A percentile compares a stretch with the other conserved stretches of the same genome.
Evolutionary conservation across 1,140 invertebrate species (phyloP).

Genomic region (Neoseiulus cucumeris): DNA sequence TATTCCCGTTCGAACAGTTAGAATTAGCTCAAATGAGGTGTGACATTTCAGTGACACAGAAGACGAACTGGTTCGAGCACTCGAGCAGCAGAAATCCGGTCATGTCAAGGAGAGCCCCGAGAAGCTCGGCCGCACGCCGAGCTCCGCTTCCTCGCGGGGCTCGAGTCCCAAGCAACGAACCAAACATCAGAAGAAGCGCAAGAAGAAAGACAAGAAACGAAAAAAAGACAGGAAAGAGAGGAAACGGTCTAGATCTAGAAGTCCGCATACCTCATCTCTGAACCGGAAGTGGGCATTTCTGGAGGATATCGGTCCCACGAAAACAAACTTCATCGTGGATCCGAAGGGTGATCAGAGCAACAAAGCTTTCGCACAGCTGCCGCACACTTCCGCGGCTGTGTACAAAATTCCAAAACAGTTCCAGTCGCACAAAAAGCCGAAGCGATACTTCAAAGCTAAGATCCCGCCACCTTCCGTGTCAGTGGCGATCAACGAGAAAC

Average conservation of each 20-base stretch:
- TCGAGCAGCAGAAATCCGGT: not conserved
- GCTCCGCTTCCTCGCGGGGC: not conserved
- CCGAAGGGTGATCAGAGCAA: not conserved
- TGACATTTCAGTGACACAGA: not conserved
- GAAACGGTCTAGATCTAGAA: not conserved
- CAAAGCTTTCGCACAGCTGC: not conserved
- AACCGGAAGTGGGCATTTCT: not conserved
- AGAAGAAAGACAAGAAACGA: not conserved
- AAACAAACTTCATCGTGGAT: not conserved
- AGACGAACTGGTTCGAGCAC: not conserved
- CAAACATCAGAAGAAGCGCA: not conserved
- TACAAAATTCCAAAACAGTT: not conserved
- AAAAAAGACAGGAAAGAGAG: not conserved
- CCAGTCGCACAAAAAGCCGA: not conserved
- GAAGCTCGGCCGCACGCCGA: not conserved
- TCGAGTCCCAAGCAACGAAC: not conserved
- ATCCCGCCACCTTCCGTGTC: not conserved
- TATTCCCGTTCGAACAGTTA: no score
- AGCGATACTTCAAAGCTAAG: not conserved
- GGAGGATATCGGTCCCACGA: not conserved
- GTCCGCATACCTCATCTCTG: not conserved
- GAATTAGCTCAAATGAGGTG: no score
- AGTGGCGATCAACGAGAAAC: not conserved
- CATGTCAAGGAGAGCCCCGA: not conserved
- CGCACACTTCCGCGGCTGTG: not conserved